Evolutionary conservation across 2,888 invertebrate genomes (phyloP), one percentile per base, ranked within the genome.

Genomic region (Oeneis ivallda): DNA sequence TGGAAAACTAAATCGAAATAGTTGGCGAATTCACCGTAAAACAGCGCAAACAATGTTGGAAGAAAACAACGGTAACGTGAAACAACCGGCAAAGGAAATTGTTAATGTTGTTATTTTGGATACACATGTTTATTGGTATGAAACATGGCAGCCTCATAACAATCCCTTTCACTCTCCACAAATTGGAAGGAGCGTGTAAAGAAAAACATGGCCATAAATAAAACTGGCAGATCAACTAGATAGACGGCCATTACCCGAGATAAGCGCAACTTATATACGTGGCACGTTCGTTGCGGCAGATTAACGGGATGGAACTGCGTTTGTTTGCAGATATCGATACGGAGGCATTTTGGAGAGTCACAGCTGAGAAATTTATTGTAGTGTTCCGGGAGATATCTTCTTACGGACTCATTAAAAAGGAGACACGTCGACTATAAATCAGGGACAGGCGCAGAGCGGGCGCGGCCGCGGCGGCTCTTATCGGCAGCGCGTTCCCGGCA

Each of bases 321-420:
- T 85, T 87, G 87, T 87, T 87, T 86, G 84, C 82, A 85, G 90
- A 91, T 92, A 92, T 91, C 91, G 90, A 89, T 83, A 82, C 78
- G 79, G 81, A 84, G 84, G 81, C 85, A 81, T 92, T 89, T 89
- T 79, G 83, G 87, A 81, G 78, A 87, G 89, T 87, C 88, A 83
- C 86, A 81, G 84, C 80, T 78, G 72, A 81, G 76, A 86, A 88
- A 91, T 91, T 91, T 91, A 92, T 91, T 85, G 87, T 86, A 82
- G 84, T 82, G 82, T 84, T 85, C 84, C 76, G 79, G 80, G 83
- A 85, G 89, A 91, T 92, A 92, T 91, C 90, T 89, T 91, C 89
- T 90, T 91, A 89, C 89, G 80, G 87, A 85, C 91, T 91, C 92
- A 91, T 92, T 92, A 92, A 92, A 92, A 89, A 91, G 89, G 90